Percentiles rank a stretch among this genome's conserved stretches.
Evolutionary conservation across 2,797 vertebrate species (phyloP).

Genomic region (Galagoides demidoff): DNA sequence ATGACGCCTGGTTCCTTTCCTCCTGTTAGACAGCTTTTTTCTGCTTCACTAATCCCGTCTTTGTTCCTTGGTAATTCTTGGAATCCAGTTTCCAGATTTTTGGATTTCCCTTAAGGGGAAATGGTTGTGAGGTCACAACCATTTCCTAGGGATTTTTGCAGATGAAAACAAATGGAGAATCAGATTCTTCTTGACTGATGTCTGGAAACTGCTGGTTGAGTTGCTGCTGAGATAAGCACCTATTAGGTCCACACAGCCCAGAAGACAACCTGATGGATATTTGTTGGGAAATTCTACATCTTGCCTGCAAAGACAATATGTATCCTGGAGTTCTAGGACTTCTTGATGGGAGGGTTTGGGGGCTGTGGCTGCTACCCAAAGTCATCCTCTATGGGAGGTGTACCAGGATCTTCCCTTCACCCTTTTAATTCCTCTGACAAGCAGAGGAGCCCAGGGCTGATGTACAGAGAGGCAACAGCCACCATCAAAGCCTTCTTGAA

Average conservation of each 20-base stretch:
- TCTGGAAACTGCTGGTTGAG: conserved; percentile 93
- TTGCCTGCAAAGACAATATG: conserved; percentile 88
- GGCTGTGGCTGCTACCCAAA: conserved; percentile 97
- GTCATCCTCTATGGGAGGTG: conserved; percentile 93
- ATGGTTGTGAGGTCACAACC: conserved; percentile 91
- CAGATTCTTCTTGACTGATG: conserved; percentile 94
- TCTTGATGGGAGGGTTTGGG: conserved; percentile 94
- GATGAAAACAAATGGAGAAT: conserved; percentile 97
- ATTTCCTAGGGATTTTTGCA: conserved; percentile 96
- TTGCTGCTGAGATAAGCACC: conserved; percentile 94
- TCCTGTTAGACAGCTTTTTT: conserved; percentile 86
- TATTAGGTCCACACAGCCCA: conserved; percentile 94
- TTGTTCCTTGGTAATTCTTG: conserved; percentile 96
- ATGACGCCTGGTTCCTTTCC: conserved; percentile 58
- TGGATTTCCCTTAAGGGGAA: conserved; percentile 98
- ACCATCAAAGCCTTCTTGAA: conserved; percentile 96
- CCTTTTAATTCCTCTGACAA: conserved; percentile 96
- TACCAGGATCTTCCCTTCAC: conserved; percentile 98
- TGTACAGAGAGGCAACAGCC: conserved; percentile 98
- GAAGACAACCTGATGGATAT: conserved; percentile 95
- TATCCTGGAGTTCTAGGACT: conserved; percentile 91
- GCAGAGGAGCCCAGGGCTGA: conserved; percentile 97
- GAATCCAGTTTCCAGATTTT: conserved; percentile 99
- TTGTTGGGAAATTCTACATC: conserved; percentile 91
- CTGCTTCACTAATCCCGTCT: conserved; percentile 95